These are phyloP conservation scores for Pyrocoelia pectoralis DNA, from an alignment of 2,888 invertebrate species.

Conservation along the genomic window DNA sequence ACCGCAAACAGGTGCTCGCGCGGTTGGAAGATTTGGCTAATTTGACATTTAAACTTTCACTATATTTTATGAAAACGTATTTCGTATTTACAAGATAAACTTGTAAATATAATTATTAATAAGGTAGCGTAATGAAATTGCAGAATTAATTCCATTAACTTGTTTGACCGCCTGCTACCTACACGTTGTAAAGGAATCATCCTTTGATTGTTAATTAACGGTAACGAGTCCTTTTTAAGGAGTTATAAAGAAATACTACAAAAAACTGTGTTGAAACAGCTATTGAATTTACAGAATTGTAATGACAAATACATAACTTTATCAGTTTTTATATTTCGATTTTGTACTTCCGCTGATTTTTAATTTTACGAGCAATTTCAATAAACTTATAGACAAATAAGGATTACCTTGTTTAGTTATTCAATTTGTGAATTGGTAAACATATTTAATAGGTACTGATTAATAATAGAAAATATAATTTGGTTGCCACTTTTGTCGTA, in stretches of 20 bases:
- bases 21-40: conserved; percentile 17
- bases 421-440: no score
- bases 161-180: not conserved
- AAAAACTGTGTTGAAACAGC: not conserved
- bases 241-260: not conserved
- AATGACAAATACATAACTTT: not conserved
- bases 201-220: not conserved
- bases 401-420: no score
- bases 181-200: not conserved
- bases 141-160: not conserved
- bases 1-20: conserved; percentile 35
- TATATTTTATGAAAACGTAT: no score
- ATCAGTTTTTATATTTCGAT: not conserved
- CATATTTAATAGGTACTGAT: no score
- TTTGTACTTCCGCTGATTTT: no score
- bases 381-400: no score
- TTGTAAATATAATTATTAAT: not conserved
- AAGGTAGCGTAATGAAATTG: not conserved
- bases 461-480: no score
- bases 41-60: not conserved
- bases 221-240: not conserved
- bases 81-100: not conserved
- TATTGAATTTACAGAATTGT: not conserved
- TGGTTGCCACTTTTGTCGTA: no score
- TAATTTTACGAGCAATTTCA: no score